Evolutionary conservation across 30 jellyfish, hydroid and myxozoan genomes (phyloP), one percentile per base, ranked within the genome.

Genomic region (Catostylus mosaicus): DNA sequence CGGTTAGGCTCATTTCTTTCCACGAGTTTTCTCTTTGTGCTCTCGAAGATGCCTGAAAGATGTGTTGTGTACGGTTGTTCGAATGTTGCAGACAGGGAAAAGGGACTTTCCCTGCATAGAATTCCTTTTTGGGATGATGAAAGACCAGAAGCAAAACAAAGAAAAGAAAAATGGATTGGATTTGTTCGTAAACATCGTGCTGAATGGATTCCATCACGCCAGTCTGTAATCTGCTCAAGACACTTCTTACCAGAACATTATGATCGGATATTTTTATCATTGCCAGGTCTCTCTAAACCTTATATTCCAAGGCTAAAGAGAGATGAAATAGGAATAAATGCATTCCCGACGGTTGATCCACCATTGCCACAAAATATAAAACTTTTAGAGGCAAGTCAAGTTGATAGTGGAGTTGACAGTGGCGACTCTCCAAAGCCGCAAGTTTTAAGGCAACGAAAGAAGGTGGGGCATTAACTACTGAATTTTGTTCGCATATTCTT

Each of bases 21-120:
- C n/a, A 6, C 56, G 56, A 43, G 56, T 43, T 43, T 16, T 59
- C 38, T 8, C 71, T 2, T 12, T 59, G 37, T 37, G 38, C 19
- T 23, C 20, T 27, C 12, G 38, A 68, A 20, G 59, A 68, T 68
- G 80, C 80, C 80, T 19, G 45, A 46, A 34, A 36, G 80, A 34
- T 68, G 80, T 46, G 80, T 68, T 3, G 80, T 68, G 16, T 68
- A 68, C 46, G 80, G 80, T 40, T 68, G 80, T 68, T 43, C 63
- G 31, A 46, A 68, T 43, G 59, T 46, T 22, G 80, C 78, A 32
- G 56, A 33, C 38, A 18, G 65, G 59, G 59, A 33, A 46, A 68
- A 37, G 34, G 80, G 80, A 34, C 30, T 68, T 35, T 68, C 80
- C 1, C 63, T 68, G 18, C 80, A 68, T 30, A 68, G 59, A 22